A percentile compares a stretch with the other conserved stretches of the same genome.
These are phyloP conservation scores for Lasioglossum figueresi DNA, from an alignment of 2,888 invertebrate genomes.

Conservation along the genomic window DNA sequence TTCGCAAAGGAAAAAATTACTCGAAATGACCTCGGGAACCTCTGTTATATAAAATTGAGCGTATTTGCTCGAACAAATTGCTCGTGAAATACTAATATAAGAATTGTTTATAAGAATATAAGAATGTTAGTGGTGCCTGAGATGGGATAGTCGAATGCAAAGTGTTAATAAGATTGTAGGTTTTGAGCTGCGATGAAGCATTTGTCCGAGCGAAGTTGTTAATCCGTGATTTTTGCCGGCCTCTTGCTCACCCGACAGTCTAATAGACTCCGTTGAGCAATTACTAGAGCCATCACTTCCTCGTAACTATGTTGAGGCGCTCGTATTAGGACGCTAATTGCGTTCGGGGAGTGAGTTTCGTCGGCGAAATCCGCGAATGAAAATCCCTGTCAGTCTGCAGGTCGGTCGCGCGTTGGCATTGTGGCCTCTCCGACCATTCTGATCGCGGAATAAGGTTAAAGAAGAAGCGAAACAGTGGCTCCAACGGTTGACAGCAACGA, in stretches of 20 bases:
- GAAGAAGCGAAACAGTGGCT: constrained; percentile 34
- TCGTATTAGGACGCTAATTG: constrained; percentile 32
- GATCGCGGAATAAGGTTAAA: constrained; percentile 23
- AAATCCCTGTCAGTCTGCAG: constrained; percentile 18
- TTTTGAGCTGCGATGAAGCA: not conserved
- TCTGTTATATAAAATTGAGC: not conserved
- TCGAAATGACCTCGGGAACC: too few relatives aligned
- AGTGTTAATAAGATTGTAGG: too few relatives aligned
- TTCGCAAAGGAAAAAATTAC: too few relatives aligned
- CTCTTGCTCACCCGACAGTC: constrained; percentile 16
- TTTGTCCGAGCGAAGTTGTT: not conserved
- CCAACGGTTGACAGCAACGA: constrained; percentile 28
- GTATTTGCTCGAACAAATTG: not conserved
- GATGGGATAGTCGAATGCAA: too few relatives aligned
- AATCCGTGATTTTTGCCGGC: constrained; percentile 11
- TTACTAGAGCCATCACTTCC: constrained; percentile 28
- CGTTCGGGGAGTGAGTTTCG: not conserved
- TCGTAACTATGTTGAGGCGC: constrained; percentile 17
- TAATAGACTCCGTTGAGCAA: constrained; percentile 32
- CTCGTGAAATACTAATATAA: not conserved
- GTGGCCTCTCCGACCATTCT: not conserved
- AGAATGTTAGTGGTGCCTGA: not conserved
- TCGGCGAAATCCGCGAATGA: constrained; percentile 28
- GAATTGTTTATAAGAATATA: too few relatives aligned
- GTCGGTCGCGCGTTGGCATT: not conserved